These are phyloP conservation scores for Agapornis roseicollis DNA, from an alignment of 2,113 vertebrate genomes.

Conservation along the genomic window DNA sequence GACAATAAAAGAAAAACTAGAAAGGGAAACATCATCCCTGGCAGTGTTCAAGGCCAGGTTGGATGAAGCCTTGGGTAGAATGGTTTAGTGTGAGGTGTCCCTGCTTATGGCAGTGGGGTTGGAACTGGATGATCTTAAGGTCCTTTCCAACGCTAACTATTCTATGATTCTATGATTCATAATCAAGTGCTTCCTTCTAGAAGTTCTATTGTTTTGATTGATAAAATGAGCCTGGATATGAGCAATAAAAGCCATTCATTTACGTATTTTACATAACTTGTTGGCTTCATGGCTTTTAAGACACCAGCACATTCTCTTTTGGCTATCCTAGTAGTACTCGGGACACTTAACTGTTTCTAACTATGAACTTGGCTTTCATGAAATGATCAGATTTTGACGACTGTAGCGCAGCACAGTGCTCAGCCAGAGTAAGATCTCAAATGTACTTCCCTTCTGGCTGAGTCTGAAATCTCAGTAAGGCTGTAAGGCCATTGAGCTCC, in stretches of 20 bases:
- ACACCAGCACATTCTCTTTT: background rate
- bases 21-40: background rate
- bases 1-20: background rate
- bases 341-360: background rate
- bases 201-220: background rate
- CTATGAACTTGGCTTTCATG: background rate
- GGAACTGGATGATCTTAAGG: too few relatives aligned
- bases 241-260: background rate
- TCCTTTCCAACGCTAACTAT: too few relatives aligned
- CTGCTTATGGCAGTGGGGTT: too few relatives aligned
- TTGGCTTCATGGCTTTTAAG: background rate
- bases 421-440: background rate
- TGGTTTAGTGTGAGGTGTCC: too few relatives aligned
- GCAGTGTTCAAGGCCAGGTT: too few relatives aligned
- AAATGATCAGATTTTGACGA: constrained; percentile 15
- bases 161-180: too few relatives aligned
- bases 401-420: background rate
- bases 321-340: background rate
- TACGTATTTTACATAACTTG: background rate
- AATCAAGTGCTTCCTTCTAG: background rate
- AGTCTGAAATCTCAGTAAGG: background rate
- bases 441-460: background rate
- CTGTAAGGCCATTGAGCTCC: background rate
- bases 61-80: too few relatives aligned
- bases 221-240: background rate